Conservation (phyloP, 2,113 vertebrate species). For the Gallinago undulata region DNA sequence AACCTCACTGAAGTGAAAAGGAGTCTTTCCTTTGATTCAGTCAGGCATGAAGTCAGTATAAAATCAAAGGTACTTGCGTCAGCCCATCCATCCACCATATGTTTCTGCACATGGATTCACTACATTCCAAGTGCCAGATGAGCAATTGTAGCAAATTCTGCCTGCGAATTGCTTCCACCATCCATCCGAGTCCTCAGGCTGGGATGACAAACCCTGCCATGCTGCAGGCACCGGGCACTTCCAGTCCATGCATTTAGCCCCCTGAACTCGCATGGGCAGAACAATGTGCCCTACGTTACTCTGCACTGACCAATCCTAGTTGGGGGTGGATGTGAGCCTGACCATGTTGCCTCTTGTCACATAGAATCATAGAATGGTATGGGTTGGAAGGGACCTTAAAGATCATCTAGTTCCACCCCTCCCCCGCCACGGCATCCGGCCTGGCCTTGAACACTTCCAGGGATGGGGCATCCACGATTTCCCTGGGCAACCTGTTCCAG, state of each 20-base stretch:
- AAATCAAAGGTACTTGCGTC: background rate
- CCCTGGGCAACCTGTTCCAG: no score
- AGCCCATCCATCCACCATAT: background rate
- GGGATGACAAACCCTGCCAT: background rate
- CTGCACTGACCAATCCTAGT: background rate
- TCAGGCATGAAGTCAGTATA: background rate
- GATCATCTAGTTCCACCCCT: no score
- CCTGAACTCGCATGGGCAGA: fast-evolving
- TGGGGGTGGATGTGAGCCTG: background rate
- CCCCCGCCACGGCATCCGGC: no score
- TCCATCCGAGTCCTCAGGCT: background rate
- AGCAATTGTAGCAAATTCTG: background rate
- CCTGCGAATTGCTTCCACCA: background rate
- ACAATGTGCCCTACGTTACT: fast-evolving
- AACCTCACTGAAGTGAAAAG: background rate
- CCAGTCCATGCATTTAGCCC: fast-evolving
- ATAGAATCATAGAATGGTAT: no score
- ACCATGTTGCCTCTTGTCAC: background rate
- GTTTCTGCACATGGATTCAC: background rate
- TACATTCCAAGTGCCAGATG: background rate
- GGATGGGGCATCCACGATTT: no score
- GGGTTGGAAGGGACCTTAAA: no score
- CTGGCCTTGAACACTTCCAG: no score
- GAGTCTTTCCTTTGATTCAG: background rate
- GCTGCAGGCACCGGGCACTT: fast-evolving